Evolutionary conservation across 1,140 invertebrate genomes (phyloP).

Genomic region (Bombus breviceps): DNA sequence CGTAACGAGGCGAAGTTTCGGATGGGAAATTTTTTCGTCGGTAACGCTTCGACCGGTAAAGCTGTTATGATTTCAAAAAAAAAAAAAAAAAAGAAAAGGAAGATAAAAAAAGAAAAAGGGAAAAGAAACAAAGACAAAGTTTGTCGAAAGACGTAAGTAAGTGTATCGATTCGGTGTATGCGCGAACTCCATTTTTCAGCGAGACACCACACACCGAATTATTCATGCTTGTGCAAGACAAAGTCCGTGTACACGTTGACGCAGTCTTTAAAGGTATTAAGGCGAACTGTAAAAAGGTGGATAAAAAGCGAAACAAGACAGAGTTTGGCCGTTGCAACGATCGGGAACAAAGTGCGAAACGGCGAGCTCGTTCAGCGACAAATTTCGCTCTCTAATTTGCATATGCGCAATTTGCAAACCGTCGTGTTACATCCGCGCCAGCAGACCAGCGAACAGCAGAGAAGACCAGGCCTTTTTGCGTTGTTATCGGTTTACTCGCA

Average conservation of each 20-base stretch:
- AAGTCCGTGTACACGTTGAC: neutral
- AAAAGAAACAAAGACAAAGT: too few relatives aligned
- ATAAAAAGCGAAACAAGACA: neutral
- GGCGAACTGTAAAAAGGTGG: neutral
- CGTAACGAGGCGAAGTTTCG: neutral
- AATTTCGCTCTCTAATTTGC: slow-evolving; percentile 26
- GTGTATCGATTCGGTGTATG: too few relatives aligned
- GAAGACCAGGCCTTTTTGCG: slow-evolving; percentile 8
- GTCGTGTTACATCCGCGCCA: neutral
- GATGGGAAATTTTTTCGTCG: neutral
- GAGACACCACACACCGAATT: neutral
- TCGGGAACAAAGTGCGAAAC: slow-evolving; percentile 33
- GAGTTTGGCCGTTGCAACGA: neutral
- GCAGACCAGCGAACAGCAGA: neutral
- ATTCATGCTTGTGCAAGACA: neutral
- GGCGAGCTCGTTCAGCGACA: slow-evolving; percentile 5
- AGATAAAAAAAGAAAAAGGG: neutral
- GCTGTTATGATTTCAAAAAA: too few relatives aligned
- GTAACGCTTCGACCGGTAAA: neutral
- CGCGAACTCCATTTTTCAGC: neutral
- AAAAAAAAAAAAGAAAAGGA: too few relatives aligned
- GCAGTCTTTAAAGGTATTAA: neutral
- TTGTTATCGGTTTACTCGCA: slow-evolving; percentile 45
- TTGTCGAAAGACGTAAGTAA: too few relatives aligned
- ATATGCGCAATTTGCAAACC: slow-evolving; percentile 14